These are phyloP conservation scores for Vannuccia rotundouncinata DNA, from an alignment of 2,888 invertebrate genomes.

Conservation along the genomic window DNA sequence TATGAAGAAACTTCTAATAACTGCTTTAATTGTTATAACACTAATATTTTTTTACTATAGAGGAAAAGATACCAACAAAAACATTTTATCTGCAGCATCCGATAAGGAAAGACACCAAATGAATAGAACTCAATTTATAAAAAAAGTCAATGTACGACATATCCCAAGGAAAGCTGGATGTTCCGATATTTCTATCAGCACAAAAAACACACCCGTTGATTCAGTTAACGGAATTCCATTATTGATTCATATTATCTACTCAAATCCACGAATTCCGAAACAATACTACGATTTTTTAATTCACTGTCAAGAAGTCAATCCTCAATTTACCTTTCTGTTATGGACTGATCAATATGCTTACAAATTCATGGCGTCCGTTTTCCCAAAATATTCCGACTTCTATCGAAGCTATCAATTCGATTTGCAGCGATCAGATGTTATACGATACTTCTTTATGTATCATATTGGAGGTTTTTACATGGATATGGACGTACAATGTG, in stretches of 20 bases:
- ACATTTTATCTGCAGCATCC: no score
- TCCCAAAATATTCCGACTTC: background rate
- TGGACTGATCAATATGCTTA: background rate
- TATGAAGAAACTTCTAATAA: no score
- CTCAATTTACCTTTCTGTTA: background rate
- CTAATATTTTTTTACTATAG: no score
- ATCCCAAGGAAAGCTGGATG: no score
- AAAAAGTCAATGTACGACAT: no score
- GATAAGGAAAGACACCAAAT: no score
- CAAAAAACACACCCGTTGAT: no score
- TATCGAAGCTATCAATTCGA: background rate
- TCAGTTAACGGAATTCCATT: slow-evolving; percentile 15
- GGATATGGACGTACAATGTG: slow-evolving; percentile 25
- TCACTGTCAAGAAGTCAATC: background rate
- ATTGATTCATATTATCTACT: background rate
- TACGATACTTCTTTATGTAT: slow-evolving; percentile 14
- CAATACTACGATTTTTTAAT: background rate
- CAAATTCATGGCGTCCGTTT: background rate
- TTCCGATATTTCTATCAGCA: no score
- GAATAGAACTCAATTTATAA: no score
- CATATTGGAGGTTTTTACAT: slow-evolving; percentile 18
- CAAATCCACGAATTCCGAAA: background rate
- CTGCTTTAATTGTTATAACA: no score
- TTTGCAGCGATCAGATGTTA: background rate
- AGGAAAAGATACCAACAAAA: no score